phyloP scores from a whole-genome alignment of 2,797 vertebrate species.

The Jordanella pulchra region DNA sequence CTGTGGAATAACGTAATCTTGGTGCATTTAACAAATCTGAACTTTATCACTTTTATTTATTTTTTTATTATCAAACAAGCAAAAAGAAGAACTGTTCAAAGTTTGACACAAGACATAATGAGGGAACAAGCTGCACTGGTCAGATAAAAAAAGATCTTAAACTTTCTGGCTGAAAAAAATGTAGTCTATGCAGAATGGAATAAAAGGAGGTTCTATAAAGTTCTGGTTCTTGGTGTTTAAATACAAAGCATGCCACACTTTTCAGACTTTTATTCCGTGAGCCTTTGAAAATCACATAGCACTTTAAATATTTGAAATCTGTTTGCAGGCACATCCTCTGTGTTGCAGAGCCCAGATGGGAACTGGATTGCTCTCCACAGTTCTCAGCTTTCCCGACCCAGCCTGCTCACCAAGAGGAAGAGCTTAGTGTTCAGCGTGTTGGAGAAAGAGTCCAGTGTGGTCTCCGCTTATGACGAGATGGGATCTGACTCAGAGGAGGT shows the following conservation, averaged over 20 bases:
- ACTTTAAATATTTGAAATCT: neutral
- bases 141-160: too few species aligned
- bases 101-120: too few species aligned
- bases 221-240: neutral
- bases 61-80: too few species aligned
- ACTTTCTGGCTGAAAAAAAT: too few species aligned
- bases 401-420: conserved; percentile 90
- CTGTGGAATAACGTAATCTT: too few species aligned
- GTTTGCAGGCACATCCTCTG: conserved; percentile 80
- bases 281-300: neutral
- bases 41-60: too few species aligned
- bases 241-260: neutral
- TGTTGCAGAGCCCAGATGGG: conserved; percentile 91
- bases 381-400: conserved; percentile 79
- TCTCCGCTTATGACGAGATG: conserved; percentile 92
- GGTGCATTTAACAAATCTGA: too few species aligned
- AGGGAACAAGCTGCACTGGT: too few species aligned
- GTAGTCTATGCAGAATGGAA: too few species aligned
- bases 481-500: conserved; percentile 88
- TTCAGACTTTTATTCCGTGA: neutral
- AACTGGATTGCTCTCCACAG: conserved; percentile 95
- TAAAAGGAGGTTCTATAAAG: neutral
- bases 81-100: too few species aligned
- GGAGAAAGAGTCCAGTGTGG: conserved; percentile 87
- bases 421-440: conserved; percentile 88